Percentiles rank a stretch among this genome's conserved stretches.
Evolutionary conservation across 1,140 invertebrate species (phyloP).

Genomic region (Asbolus verrucosus): DNA sequence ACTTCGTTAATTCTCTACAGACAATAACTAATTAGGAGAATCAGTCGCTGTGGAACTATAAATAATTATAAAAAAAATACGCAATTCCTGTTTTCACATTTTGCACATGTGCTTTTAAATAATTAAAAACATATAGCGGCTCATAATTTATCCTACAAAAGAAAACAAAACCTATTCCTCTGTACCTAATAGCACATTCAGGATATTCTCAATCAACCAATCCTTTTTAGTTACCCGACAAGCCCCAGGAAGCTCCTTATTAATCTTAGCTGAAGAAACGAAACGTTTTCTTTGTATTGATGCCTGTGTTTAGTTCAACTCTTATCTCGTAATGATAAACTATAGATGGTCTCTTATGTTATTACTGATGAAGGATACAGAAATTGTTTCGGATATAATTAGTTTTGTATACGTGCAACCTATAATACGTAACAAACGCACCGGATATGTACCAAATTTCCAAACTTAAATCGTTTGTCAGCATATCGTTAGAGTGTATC

Average conservation of each 20-base stretch:
- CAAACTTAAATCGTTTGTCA: constrained; percentile 21
- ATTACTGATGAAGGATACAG: constrained; percentile 11
- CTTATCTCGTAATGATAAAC: constrained; percentile 33
- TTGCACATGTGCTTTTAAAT: constrained; percentile 8
- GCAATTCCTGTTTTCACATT: no score
- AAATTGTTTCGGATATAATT: constrained; percentile 25
- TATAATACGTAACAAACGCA: constrained; percentile 1
- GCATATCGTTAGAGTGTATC: neutral
- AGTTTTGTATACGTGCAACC: no score
- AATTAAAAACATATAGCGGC: constrained; percentile 17
- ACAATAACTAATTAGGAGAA: no score
- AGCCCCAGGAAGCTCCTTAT: constrained; percentile 34
- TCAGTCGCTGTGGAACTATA: no score
- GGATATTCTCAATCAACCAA: constrained; percentile 37
- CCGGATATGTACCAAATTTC: constrained; percentile 1
- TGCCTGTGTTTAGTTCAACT: constrained; percentile 32
- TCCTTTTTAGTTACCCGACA: constrained; percentile 14
- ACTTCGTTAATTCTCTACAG: no score
- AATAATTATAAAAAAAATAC: no score
- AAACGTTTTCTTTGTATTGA: constrained; percentile 36
- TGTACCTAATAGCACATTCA: constrained; percentile 12
- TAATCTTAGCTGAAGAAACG: constrained; percentile 32
- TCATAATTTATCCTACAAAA: constrained; percentile 10
- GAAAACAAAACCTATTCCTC: constrained; percentile 2
- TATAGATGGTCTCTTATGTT: constrained; percentile 9